Evolutionary conservation across 2,113 vertebrate genomes (phyloP).

Genomic region (Silurus glanis): DNA sequence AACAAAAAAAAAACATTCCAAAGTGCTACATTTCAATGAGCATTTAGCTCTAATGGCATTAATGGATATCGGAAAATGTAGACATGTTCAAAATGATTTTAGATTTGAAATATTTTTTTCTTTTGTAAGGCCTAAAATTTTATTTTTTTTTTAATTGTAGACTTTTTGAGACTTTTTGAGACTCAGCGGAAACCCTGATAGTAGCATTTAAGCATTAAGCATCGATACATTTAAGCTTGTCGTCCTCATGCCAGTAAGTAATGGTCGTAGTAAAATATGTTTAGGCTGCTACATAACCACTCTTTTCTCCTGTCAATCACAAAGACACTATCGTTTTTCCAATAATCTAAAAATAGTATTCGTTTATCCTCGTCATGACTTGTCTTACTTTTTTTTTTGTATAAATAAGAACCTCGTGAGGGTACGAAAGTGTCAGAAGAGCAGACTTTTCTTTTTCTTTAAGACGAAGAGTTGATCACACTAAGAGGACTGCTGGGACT

Average conservation of each 20-base stretch:
- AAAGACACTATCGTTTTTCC: not conserved
- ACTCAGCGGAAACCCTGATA: too few relatives aligned
- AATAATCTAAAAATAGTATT: not conserved
- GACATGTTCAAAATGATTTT: too few relatives aligned
- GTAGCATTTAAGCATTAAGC: too few relatives aligned
- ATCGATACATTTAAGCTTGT: not conserved
- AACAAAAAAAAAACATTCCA: too few relatives aligned
- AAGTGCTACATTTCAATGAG: too few relatives aligned
- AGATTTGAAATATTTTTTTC: too few relatives aligned
- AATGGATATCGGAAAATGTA: too few relatives aligned
- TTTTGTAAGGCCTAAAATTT: too few relatives aligned
- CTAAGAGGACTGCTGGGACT: not conserved
- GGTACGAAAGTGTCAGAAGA: not conserved
- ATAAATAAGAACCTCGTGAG: not conserved
- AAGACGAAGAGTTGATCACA: not conserved
- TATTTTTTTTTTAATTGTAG: too few relatives aligned
- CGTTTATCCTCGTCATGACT: not conserved
- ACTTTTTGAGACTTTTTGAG: too few relatives aligned
- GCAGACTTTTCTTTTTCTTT: not conserved
- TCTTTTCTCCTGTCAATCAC: not conserved
- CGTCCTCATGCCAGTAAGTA: not conserved
- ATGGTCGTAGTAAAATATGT: not conserved
- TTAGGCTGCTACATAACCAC: not conserved
- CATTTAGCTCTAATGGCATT: too few relatives aligned
- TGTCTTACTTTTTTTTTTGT: not conserved